These are phyloP conservation scores for Drosophila trapezifrons DNA, from an alignment of 1,140 invertebrate species.

Conservation along the genomic window DNA sequence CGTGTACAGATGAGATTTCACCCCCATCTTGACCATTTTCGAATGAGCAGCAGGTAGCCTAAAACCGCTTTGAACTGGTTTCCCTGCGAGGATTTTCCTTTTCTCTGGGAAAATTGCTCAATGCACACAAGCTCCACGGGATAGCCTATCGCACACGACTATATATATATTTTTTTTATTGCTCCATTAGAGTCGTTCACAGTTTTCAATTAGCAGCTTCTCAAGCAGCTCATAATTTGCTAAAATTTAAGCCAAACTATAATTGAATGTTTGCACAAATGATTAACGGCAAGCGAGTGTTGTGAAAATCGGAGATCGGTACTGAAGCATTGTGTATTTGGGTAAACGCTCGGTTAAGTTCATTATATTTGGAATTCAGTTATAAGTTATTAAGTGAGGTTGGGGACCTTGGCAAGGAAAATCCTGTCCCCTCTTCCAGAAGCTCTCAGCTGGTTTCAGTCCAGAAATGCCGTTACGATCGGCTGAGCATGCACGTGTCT, in stretches of 20 bases:
- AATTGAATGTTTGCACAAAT: slow-evolving; percentile 46
- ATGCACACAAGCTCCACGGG: neutral
- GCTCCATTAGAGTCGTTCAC: slow-evolving; percentile 36
- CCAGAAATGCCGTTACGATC: slow-evolving; percentile 28
- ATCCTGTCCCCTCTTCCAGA: slow-evolving; percentile 7
- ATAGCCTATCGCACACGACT: neutral
- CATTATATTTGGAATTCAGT: slow-evolving; percentile 11
- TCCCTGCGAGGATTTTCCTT: slow-evolving; percentile 4
- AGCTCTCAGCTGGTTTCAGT: slow-evolving; percentile 28
- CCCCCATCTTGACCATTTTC: slow-evolving; percentile 11
- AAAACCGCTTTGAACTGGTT: slow-evolving; percentile 27
- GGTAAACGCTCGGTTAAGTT: slow-evolving; percentile 8
- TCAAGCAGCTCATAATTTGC: slow-evolving; percentile 47
- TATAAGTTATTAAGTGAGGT: neutral
- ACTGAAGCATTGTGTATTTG: slow-evolving; percentile 17
- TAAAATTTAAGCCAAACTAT: slow-evolving; percentile 29
- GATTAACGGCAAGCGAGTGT: slow-evolving; percentile 32
- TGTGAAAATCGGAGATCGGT: slow-evolving; percentile 20
- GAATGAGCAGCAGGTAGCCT: slow-evolving; percentile 35
- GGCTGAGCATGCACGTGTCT: slow-evolving; percentile 10
- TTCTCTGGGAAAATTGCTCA: slow-evolving; percentile 9
- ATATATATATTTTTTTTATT: slow-evolving; percentile 6
- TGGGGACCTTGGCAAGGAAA: slow-evolving; percentile 43
- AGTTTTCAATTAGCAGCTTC: slow-evolving; percentile 35
- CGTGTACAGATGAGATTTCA: slow-evolving; percentile 6